Base-by-base conservation (phyloP, 2,797 vertebrate genomes). In the Stomatorhinus walkeri region DNA sequence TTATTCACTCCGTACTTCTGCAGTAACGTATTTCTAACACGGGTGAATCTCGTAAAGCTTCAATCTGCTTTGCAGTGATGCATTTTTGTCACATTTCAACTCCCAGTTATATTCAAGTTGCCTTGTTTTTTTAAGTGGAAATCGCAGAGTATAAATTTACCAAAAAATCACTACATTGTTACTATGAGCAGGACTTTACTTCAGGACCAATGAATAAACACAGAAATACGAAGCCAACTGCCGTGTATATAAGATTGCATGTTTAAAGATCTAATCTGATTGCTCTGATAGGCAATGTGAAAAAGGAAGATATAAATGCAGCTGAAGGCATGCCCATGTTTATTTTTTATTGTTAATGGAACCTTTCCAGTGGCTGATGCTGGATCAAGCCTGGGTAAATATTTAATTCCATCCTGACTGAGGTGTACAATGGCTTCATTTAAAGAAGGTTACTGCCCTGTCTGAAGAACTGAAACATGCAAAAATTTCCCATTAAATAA, bases 291-390 rank as follows among this genome's bases (percentile, higher is more conserved):
- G 72, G 72, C 40, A 40, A 79, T 79, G 76, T 81, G 19, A 81
- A 79, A 81, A 43, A n/a, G 76, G 19, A n/a, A 81, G 28, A 43
- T 43, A 46, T 19, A 79, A 46, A 72, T 72, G 64, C 12, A 79
- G 76, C 40, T 10, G 76, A 81, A 81, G 40, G 36, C 19, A 81
- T 46, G 46, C 2, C 40, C 40, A 81, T 81, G 19, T 81, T 81
- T 81, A 81, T 46, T 81, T 81, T 81, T 46, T 81, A 81, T 81
- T 81, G 76, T 46, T 81, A 81, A 81, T 81, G 76, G 76, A 81
- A n/a, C 40, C 40, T 81, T 72, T 72, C 68, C 68, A 72, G 68
- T 72, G 32, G 68, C 14, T 72, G 68, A 72, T 36, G 68, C 28
- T 2, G 68, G 68, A 72, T 72, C 68, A 72, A 72, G 68, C 16